Evolutionary conservation across 2,797 vertebrate species (phyloP).

Genomic region (Danio kyathit): DNA sequence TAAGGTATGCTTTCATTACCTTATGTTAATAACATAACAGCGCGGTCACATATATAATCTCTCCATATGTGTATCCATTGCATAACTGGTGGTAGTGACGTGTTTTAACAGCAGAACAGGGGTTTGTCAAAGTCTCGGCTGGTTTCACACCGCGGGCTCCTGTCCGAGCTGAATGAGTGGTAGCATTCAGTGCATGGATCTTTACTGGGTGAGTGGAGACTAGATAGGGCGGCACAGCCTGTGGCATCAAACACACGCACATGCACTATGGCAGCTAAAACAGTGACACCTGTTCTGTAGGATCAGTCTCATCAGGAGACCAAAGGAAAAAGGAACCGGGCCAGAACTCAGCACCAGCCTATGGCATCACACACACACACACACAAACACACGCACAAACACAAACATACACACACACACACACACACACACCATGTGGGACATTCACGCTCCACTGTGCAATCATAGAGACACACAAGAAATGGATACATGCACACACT

Average conservation of each 20-base stretch:
- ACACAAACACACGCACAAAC: neutral
- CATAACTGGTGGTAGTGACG: neutral
- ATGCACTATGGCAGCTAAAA: slow-evolving; percentile 54
- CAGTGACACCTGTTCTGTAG: slow-evolving; percentile 64
- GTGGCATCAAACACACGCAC: slow-evolving; percentile 28
- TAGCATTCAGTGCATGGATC: slow-evolving; percentile 32
- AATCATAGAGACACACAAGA: slow-evolving; percentile 53
- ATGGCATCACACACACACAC: slow-evolving; percentile 50
- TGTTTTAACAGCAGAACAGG: slow-evolving; percentile 11
- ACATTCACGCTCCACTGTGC: slow-evolving; percentile 46
- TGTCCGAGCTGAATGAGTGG: slow-evolving; percentile 34
- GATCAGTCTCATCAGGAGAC: slow-evolving; percentile 57
- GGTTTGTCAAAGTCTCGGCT: slow-evolving; percentile 11
- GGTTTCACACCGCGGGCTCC: slow-evolving; percentile 30
- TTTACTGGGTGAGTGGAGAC: slow-evolving; percentile 31
- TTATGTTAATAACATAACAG: neutral
- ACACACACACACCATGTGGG: slow-evolving; percentile 38
- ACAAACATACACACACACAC: too few species aligned
- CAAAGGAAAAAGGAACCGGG: slow-evolving; percentile 34
- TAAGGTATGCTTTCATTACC: slow-evolving; percentile 1
- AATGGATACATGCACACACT: slow-evolving; percentile 42
- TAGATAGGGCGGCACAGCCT: slow-evolving; percentile 25
- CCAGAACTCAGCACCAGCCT: slow-evolving; percentile 46
- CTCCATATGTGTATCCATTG: neutral
- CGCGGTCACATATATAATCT: neutral